Base-by-base conservation (phyloP, 2,888 invertebrate genomes). In the Protodeltote pygarga region DNA sequence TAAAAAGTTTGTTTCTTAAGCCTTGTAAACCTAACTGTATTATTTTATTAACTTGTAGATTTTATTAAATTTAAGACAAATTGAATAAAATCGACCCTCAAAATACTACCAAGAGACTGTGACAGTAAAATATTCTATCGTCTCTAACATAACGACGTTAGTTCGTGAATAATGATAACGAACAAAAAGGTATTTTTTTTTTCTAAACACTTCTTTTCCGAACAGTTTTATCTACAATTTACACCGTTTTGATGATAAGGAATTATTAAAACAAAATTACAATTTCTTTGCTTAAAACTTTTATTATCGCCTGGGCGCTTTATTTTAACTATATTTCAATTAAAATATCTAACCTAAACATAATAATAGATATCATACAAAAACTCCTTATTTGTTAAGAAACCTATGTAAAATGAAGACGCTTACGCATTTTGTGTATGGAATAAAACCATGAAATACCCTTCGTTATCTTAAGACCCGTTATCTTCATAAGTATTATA, bases 61-160 rank as follows among this genome's bases (percentile, higher is more conserved):
- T 49, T 67, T 51, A 64, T 64, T 65, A 21, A 57, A 62, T 65
- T 59, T 54, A n/a, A n/a, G n/a, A n/a, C n/a, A n/a, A n/a, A n/a
- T n/a, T n/a, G n/a, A n/a, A n/a, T n/a, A n/a, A n/a, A n/a, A 46
- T 54, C 34, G 44, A 27, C 25, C 32, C 34, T 48, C 16, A 27
- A 60, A 51, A 46, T 54, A 50, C 47, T 48, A 34, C 25, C 42
- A 23, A 29, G 44, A 34, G 34, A 44, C 27, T 35, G 10, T 19
- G 24, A 46, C 60, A 44, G 42, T 28, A 40, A 51, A 55, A 55
- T 59, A 55, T 50, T 68, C 40, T 39, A 49, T 52, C 39, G 58
- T 46, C 29, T 25, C 47, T 53, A 51, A 31, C 44, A 21, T 54
- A 51, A 68, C 35, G 28, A 38, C 40, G 44, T 68, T 51, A 60